Base-by-base conservation (phyloP, 2,888 invertebrate genomes). In the Eupithecia insigniata region DNA sequence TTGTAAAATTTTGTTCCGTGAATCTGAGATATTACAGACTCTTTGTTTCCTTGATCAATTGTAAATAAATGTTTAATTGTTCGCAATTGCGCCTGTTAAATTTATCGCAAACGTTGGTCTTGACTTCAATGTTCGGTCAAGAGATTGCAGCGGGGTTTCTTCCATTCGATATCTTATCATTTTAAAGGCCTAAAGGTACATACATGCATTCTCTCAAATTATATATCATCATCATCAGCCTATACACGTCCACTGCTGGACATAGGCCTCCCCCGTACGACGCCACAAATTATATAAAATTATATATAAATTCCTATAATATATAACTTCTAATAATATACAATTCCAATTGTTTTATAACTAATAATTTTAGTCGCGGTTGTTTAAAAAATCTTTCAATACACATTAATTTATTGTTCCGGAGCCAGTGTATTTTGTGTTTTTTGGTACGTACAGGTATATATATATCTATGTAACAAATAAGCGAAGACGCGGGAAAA, bases 121-220 rank as follows among this genome's bases (percentile, higher is more conserved):
- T 79, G 76, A 75, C 78, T 76, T 60, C 66, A 72, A 62, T 71
- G 70, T 68, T 69, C 69, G 74, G 71, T 70, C 69, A 66, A 66
- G 68, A 75, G 69, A 71, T 71, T 69, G 69, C 36, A 65, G 26
- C 22, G 62, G 66, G 85, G 82, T 81, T 84, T 85, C 82, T 85
- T 85, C 85, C 84, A 85, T 77, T 78, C 77, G 82, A 79, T 74
- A 65, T 58, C 74, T 78, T 78, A 79, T 78, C 76, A 76, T 74
- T 68, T 58, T 67, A 67, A 5, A 62, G 61, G 34, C 34, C 34
- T 62, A 32, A 64, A 22, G n/a, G 5, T 39, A 64, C 34, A 34
- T 26, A 30, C 32, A 32, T n/a, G 32, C 34, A 62, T 12, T 22
- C 16, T n/a, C 22, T 62, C 18, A 51, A 51, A 22, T 51, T 51